Conservation (phyloP, 1,140 invertebrate genomes). For the Tyrophagus putrescentiae region DNA sequence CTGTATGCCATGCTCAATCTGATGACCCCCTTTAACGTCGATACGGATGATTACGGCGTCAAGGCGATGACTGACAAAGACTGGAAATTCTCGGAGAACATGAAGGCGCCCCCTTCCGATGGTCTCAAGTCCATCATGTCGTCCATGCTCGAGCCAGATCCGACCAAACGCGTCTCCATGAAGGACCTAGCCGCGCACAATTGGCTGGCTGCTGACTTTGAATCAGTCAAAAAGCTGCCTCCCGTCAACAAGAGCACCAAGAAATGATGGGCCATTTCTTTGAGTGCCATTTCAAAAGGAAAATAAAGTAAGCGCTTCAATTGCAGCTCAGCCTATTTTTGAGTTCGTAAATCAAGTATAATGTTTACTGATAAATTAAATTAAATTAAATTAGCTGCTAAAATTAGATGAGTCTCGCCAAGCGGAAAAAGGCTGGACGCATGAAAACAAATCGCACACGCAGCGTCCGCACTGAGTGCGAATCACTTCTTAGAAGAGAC, state of each 20-base stretch:
- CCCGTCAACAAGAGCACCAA: background rate
- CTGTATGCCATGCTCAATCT: constrained; percentile 29
- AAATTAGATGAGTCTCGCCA: too few relatives aligned
- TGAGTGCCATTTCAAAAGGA: too few relatives aligned
- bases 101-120: constrained; percentile 46
- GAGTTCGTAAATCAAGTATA: too few relatives aligned
- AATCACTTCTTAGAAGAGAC: too few relatives aligned
- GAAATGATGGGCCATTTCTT: too few relatives aligned
- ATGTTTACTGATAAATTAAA: too few relatives aligned
- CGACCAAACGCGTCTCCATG: constrained; percentile 51
- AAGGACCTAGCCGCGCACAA: constrained; percentile 32
- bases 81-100: constrained; percentile 52
- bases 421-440: too few relatives aligned
- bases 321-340: too few relatives aligned
- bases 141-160: constrained; percentile 59
- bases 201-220: constrained; percentile 13
- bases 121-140: constrained; percentile 54
- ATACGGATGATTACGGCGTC: constrained; percentile 35
- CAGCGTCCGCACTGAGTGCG: too few relatives aligned
- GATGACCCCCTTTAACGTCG: constrained; percentile 35
- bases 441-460: too few relatives aligned
- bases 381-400: too few relatives aligned
- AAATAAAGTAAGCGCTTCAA: too few relatives aligned
- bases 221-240: background rate
- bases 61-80: constrained; percentile 44